These are phyloP conservation scores for Rhabdophis nuchalis DNA, from an alignment of 2,797 vertebrate species.

Conservation along the genomic window DNA sequence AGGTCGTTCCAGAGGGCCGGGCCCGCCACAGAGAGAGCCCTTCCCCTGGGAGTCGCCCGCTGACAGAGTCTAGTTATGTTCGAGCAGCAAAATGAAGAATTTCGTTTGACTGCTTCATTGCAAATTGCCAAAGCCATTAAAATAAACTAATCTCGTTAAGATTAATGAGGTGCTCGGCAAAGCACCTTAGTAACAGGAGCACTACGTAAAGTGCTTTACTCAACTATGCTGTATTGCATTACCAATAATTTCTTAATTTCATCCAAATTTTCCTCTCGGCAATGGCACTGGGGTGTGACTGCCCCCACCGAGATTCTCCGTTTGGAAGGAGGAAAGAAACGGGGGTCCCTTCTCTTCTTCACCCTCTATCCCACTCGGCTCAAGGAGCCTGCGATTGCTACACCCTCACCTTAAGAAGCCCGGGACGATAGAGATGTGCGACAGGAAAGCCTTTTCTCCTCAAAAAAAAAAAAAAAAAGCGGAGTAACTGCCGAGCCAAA, in stretches of 20 bases:
- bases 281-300: not conserved
- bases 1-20: no score
- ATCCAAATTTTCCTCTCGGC: not conserved
- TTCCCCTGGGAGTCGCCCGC: no score
- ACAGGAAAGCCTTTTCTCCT: not conserved
- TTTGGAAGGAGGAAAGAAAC: not conserved
- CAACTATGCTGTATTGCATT: not conserved
- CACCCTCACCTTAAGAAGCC: not conserved
- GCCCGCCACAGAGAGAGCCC: no score
- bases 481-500: not conserved
- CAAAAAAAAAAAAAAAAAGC: not conserved
- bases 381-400: not conserved
- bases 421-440: not conserved
- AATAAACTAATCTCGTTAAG: not conserved
- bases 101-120: not conserved
- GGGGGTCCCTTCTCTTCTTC: not conserved
- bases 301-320: no score
- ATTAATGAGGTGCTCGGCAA: not conserved
- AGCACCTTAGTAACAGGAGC: not conserved
- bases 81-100: not conserved
- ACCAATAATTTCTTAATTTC: not conserved
- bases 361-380: not conserved
- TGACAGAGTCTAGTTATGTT: not conserved
- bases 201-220: not conserved
- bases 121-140: not conserved